These are phyloP conservation scores for Drosophila parabipectinata DNA, from an alignment of 1,140 invertebrate genomes.

Conservation along the genomic window DNA sequence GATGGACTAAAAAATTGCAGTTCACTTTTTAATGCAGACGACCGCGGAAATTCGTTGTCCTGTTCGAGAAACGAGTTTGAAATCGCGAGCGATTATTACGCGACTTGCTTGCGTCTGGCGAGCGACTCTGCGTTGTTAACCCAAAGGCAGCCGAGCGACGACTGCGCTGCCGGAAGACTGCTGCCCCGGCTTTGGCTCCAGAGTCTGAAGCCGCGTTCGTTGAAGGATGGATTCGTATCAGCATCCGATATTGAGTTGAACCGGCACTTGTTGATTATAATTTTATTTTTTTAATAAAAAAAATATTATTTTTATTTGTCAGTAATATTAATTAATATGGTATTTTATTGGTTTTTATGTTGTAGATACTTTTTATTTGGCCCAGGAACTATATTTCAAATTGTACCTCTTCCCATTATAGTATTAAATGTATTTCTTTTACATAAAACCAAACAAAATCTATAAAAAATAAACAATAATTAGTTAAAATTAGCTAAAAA, in stretches of 20 bases:
- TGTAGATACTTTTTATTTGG: not conserved
- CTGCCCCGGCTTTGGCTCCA: not conserved
- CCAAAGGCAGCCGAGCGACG: not conserved
- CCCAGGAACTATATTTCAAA: no score
- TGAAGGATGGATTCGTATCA: not conserved
- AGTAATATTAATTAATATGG: no score
- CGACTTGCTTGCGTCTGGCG: not conserved
- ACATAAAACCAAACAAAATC: not conserved
- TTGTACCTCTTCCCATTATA: no score
- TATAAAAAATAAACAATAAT: not conserved
- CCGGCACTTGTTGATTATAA: not conserved
- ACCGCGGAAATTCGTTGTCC: slow-evolving; percentile 56
- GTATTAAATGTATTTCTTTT: no score
- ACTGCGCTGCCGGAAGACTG: not conserved
- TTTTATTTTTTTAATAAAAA: not conserved
- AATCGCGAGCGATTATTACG: not conserved
- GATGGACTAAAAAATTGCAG: slow-evolving; percentile 3
- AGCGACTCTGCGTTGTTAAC: slow-evolving; percentile 1
- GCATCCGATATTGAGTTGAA: not conserved
- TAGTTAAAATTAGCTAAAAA: not conserved
- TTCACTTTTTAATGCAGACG: slow-evolving; percentile 34
- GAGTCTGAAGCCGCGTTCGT: not conserved
- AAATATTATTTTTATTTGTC: no score
- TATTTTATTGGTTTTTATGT: not conserved
- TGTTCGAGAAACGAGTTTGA: not conserved